Base-by-base conservation (phyloP, 2,888 invertebrate species). In the Drosophila imparisetae region DNA sequence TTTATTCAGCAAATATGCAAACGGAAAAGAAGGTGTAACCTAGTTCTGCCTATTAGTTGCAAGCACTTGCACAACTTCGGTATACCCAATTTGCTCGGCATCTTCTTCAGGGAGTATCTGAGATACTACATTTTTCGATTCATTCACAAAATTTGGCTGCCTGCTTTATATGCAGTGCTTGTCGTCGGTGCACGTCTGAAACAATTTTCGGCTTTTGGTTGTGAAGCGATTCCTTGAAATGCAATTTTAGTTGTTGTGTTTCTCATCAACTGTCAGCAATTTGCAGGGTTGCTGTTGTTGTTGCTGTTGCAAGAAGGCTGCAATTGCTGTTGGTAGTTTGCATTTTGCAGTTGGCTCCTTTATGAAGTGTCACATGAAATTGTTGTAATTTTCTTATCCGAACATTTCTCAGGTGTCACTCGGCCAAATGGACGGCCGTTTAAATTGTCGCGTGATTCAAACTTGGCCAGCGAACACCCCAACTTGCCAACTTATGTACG, bases 281-380 rank as follows among this genome's bases (percentile, higher is more conserved):
- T 78, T 68, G 78, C 68, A 34, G 52, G 30, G 40, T 29, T 53
- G 29, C 45, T 57, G 55, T 24, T 36, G 38, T 45, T 59, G 48
- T 15, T 30, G 54, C 21, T 49, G 45, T 32, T 50, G 36, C 27
- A 29, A 38, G 27, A n/a, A n/a, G 38, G 29, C 55, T 30, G 57
- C 57, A 38, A 58, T 42, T 66, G 61, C 40, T 21, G 42, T 24
- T 40, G 45, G 58, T 34, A 10, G 29, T 50, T 52, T 32, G 61
- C 53, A 21, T 11, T 55, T 42, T 66, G 68, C 53, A 53, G 40
- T n/a, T 53, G 34, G 34, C 50, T 40, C 40, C 21, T 66, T 77
- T 81, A 75, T 77, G 67, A 85, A 89, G 90, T 87, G 87, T 90
- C 87, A 87, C 86, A 79, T 78, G 90, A 90, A 84, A 90, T 87